Evolutionary conservation across 2,797 vertebrate genomes (phyloP), one percentile per base, ranked within the genome.

Genomic region (Botia almorhae): DNA sequence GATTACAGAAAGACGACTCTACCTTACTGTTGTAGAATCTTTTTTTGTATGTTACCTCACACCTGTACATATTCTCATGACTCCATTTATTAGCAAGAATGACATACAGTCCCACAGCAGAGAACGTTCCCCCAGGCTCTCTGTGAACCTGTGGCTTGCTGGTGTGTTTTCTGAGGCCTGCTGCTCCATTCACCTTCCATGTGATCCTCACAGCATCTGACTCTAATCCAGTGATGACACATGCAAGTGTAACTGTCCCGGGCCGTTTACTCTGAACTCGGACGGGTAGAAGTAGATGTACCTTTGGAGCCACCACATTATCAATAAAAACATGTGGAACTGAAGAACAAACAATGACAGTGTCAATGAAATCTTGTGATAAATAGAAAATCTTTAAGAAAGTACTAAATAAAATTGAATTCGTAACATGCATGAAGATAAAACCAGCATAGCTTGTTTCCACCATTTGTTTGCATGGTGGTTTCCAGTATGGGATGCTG

Each of bases 181-280:
- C 21, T 1, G 50, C 48, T 26, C 76, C 43, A 1, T 87, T 87
- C 36, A 86, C 73, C 43, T 67, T 86, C 88, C 88, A 89, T 8
- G 69, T 76, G 80, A 89, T 56, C 48, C 51, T 65, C 29, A 70
- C 43, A 2, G 3, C 10, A 19, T 53, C 46, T 13, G 68, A 63
- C 36, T 50, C 63, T 65, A 88, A 72, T 19, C 87, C 87, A 19
- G 73, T 82, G 73, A 88, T 56, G 67, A 89, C 67, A 36, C 88
- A 89, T 0, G 69, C 69, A 29, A 89, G 70, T 4, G 75, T 73
- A 7, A 70, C 16, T n/a, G 68, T 14, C 2, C 69, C 51, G 0
- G 61, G 46, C 2, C 14, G 56, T 8, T 60, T 53, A 1, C 14
- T 69, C 33, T 79, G 61, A 58, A n/a, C 17, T 33, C 16, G 21